A percentile compares a stretch with the other conserved stretches of the same genome.
Conservation (phyloP, 2,888 invertebrate genomes). For the Diploptera punctata region DNA sequence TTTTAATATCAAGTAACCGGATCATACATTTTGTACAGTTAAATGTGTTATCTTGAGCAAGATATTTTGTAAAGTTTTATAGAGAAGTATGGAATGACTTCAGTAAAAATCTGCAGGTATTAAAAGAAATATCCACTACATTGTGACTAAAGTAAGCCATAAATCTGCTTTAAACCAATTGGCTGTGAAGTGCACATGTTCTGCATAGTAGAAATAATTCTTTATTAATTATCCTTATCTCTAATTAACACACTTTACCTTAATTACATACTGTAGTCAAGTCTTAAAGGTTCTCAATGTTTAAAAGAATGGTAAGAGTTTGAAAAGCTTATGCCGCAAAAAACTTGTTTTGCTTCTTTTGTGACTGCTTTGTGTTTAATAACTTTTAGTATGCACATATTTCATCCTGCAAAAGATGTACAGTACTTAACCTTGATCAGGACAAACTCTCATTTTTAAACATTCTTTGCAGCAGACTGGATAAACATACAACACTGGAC, state of each 20-base stretch:
- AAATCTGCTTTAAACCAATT: background rate
- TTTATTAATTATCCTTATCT: background rate
- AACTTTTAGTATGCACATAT: background rate
- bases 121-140: background rate
- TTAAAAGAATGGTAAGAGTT: background rate
- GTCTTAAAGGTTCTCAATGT: background rate
- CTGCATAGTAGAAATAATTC: background rate
- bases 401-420: background rate
- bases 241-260: background rate
- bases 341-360: background rate
- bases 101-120: too few relatives aligned
- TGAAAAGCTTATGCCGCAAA: background rate
- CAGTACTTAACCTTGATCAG: too few relatives aligned
- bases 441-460: too few relatives aligned
- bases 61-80: too few relatives aligned
- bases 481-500: too few relatives aligned
- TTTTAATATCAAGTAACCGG: too few relatives aligned
- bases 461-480: too few relatives aligned
- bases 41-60: too few relatives aligned
- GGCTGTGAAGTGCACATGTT: conserved; percentile 1
- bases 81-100: too few relatives aligned
- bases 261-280: too few relatives aligned
- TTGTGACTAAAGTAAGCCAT: background rate
- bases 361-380: background rate
- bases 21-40: too few relatives aligned